phyloP scores from a whole-genome alignment of 2,113 vertebrate species.

The Genyomyrus donnyi region DNA sequence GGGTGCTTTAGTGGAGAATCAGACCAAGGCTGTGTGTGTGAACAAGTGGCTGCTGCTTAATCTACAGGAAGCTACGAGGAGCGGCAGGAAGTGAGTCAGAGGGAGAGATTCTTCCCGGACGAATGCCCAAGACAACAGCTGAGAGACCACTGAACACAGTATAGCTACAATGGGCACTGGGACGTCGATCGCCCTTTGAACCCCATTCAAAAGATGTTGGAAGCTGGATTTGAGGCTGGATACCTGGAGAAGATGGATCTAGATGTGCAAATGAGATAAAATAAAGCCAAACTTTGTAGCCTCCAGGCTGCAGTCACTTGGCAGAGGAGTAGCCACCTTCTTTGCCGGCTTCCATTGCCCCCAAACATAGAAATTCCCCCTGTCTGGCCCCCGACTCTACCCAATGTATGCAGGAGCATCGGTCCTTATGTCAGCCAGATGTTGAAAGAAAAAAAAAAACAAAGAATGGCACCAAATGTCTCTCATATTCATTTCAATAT shows the following conservation, averaged over 20 bases:
- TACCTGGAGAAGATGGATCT: neutral
- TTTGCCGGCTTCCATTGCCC: neutral
- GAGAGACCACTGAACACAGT: neutral
- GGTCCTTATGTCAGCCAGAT: conserved; percentile 60
- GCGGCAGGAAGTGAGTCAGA: conserved; percentile 48
- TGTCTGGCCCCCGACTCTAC: neutral
- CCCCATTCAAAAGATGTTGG: neutral
- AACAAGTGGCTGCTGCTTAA: conserved; percentile 22
- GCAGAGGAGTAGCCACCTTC: conserved; percentile 21
- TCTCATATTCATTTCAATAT: conserved; percentile 54
- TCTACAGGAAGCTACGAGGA: conserved; percentile 41
- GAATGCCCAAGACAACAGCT: neutral
- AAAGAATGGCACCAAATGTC: conserved; percentile 46
- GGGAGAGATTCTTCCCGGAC: neutral
- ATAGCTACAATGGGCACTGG: neutral
- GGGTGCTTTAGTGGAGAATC: conserved; percentile 38
- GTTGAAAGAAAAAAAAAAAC: conserved; percentile 49
- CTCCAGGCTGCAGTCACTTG: neutral
- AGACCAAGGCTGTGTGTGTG: conserved; percentile 30
- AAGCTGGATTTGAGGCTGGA: neutral
- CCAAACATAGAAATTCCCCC: neutral
- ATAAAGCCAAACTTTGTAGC: neutral
- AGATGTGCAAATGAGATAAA: neutral
- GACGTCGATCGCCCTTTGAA: neutral
- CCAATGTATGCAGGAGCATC: neutral